A percentile compares a stretch with the other conserved stretches of the same genome.
These are phyloP conservation scores for Prunella strophiata DNA, from an alignment of 2,797 vertebrate species.

Conservation along the genomic window DNA sequence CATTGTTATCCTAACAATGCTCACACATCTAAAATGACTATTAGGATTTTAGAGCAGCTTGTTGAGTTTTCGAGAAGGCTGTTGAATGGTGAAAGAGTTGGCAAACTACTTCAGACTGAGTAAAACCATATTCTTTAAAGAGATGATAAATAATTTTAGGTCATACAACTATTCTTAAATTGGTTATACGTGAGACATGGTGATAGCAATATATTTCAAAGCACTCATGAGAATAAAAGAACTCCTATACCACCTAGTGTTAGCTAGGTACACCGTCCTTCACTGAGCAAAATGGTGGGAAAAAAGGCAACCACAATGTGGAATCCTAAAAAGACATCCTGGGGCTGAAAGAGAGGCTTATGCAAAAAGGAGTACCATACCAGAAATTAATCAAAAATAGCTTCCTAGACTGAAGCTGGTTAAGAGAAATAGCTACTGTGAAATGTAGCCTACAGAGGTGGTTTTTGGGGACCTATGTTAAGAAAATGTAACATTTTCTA, in stretches of 20 bases:
- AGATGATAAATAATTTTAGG: not conserved
- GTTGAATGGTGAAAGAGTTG: not conserved
- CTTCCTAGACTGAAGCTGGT: not conserved
- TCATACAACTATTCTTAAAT: not conserved
- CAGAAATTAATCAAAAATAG: not conserved
- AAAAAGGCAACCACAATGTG: not conserved
- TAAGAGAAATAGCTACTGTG: not conserved
- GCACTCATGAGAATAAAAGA: not conserved
- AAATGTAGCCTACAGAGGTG: not conserved
- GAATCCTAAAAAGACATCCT: not conserved
- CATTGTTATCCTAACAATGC: not conserved
- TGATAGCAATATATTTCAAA: not conserved
- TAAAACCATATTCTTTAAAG: conserved; percentile 12
- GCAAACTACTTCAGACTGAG: not conserved
- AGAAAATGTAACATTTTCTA: not conserved
- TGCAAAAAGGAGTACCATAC: not conserved
- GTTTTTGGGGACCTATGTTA: not conserved
- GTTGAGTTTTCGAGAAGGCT: not conserved
- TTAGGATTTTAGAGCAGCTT: not conserved
- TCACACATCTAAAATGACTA: not conserved
- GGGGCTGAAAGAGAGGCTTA: not conserved
- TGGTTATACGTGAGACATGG: not conserved
- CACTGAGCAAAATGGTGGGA: not conserved
- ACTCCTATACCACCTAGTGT: conserved; percentile 68
- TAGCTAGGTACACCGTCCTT: not conserved